A percentile compares a stretch with the other conserved stretches of the same genome.
Conservation (phyloP, 2,888 invertebrate species). For the Actias luna region DNA sequence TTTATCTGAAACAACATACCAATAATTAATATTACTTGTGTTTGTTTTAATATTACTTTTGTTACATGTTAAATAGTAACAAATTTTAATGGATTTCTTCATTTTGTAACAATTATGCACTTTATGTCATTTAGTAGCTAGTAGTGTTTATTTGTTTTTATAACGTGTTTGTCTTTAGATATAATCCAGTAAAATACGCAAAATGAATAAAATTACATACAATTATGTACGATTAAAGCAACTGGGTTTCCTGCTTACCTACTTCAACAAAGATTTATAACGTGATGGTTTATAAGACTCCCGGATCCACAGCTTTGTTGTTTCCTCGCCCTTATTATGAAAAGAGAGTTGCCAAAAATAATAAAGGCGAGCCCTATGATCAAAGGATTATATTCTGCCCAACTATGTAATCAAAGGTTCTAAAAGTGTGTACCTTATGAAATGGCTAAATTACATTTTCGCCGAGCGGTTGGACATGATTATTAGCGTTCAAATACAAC, state of each 20-base stretch:
- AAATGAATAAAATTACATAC: too few relatives aligned
- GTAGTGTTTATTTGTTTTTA: too few relatives aligned
- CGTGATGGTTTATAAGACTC: not conserved
- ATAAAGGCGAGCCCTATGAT: constrained; percentile 6
- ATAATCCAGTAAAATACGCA: too few relatives aligned
- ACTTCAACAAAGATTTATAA: not conserved
- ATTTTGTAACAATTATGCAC: too few relatives aligned
- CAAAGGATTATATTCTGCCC: constrained; percentile 6
- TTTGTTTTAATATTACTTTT: not conserved
- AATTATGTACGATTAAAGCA: not conserved
- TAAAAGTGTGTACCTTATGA: not conserved
- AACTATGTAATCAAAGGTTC: constrained; percentile 6
- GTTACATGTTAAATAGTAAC: too few relatives aligned
- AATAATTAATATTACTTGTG: not conserved
- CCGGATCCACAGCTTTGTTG: not conserved
- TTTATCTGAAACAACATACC: not conserved
- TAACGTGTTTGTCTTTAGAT: too few relatives aligned
- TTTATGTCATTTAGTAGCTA: too few relatives aligned
- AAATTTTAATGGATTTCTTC: too few relatives aligned
- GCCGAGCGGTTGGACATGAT: too few relatives aligned
- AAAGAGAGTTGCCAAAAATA: constrained; percentile 6
- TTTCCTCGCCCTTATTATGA: constrained; percentile 1
- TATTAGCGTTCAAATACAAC: too few relatives aligned
- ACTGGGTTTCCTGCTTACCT: not conserved
- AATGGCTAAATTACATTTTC: not conserved